These are phyloP conservation scores for Trachelus iudaicus DNA, from an alignment of 2,888 invertebrate species.

Conservation along the genomic window DNA sequence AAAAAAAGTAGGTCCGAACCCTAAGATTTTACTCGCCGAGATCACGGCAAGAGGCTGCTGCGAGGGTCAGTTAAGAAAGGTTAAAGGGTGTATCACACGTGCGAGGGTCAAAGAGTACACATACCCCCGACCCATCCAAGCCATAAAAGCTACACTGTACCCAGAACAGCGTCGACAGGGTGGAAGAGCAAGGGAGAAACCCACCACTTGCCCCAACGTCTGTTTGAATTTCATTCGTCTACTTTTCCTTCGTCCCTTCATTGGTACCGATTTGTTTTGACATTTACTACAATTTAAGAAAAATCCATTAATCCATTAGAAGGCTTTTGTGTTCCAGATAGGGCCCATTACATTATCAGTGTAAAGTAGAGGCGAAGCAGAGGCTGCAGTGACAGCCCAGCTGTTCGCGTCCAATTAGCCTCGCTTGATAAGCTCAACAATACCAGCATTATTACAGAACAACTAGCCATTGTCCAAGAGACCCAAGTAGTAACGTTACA, in stretches of 20 bases:
- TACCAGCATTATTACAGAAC: conserved; percentile 61
- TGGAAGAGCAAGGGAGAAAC: too few relatives aligned
- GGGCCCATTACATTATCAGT: conserved; percentile 61
- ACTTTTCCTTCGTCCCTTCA: background rate
- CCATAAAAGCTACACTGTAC: background rate
- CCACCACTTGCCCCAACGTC: too few relatives aligned
- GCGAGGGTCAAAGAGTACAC: background rate
- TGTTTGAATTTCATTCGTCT: too few relatives aligned
- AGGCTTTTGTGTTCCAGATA: conserved; percentile 60
- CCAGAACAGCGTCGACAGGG: too few relatives aligned
- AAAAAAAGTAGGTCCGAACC: too few relatives aligned
- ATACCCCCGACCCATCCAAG: background rate
- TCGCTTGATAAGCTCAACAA: conserved; percentile 65
- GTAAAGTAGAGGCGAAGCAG: conserved; percentile 51
- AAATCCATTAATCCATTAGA: conserved; percentile 59
- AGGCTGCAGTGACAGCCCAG: conserved; percentile 51
- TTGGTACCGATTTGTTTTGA: conserved; percentile 48
- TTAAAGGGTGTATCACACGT: conserved; percentile 4
- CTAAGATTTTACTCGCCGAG: too few relatives aligned
- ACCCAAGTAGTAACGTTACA: conserved; percentile 46
- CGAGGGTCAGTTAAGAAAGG: background rate
- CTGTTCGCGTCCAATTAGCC: conserved; percentile 64
- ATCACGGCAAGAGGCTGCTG: background rate
- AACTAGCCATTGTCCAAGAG: conserved; percentile 50
- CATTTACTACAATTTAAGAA: conserved; percentile 53